These are phyloP conservation scores for Zaprionus nigranus DNA, from an alignment of 1,140 invertebrate genomes.

Conservation along the genomic window DNA sequence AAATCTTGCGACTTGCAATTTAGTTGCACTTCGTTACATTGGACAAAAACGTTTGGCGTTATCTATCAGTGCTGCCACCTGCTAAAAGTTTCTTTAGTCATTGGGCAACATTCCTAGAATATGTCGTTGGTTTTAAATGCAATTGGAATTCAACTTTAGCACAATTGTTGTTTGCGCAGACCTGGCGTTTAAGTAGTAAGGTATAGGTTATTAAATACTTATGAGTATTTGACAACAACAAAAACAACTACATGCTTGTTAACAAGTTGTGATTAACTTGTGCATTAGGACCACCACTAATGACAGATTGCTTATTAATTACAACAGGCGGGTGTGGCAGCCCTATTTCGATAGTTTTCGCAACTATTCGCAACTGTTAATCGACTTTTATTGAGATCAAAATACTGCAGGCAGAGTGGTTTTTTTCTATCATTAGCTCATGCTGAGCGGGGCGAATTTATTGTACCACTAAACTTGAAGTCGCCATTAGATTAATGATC, in stretches of 20 bases:
- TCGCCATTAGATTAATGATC: constrained; percentile 14
- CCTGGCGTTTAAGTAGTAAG: too few species aligned
- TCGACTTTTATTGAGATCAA: not conserved
- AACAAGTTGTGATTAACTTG: too few species aligned
- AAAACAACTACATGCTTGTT: too few species aligned
- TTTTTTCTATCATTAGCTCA: not conserved
- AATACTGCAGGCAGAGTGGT: not conserved
- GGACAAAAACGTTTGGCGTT: not conserved
- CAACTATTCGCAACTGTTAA: too few species aligned
- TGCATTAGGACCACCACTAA: not conserved
- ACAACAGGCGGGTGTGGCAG: not conserved
- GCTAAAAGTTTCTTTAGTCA: not conserved
- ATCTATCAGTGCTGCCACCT: not conserved
- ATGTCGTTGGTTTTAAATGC: not conserved
- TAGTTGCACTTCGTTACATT: not conserved
- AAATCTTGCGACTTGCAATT: not conserved
- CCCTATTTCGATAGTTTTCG: not conserved
- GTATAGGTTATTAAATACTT: too few species aligned
- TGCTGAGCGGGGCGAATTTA: not conserved
- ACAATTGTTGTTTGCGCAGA: too few species aligned
- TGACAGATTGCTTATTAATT: not conserved
- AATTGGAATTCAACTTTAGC: not conserved
- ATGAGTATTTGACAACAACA: too few species aligned
- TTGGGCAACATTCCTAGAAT: not conserved
- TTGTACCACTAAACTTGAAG: not conserved